phyloP scores from a whole-genome alignment of 2,113 vertebrate genomes.

The Brevimyrus niger region DNA sequence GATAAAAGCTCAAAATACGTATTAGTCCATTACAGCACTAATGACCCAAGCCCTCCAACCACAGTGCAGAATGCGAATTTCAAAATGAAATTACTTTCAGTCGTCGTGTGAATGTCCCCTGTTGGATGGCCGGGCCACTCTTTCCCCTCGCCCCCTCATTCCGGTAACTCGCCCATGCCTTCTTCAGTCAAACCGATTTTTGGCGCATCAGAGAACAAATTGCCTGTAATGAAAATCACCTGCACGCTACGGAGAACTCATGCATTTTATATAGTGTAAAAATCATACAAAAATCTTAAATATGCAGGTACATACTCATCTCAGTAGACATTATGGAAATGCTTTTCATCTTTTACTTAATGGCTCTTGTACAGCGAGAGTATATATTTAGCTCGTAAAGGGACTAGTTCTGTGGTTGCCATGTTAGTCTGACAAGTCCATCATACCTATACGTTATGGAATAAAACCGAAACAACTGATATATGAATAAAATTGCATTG shows the following conservation, averaged over 20 bases:
- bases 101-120: neutral
- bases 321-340: neutral
- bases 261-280: neutral
- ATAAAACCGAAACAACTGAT: neutral
- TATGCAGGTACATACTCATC: neutral
- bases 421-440: neutral
- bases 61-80: neutral
- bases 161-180: neutral
- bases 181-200: neutral
- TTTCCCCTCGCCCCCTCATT: neutral
- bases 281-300: neutral
- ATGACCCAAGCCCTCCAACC: neutral
- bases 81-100: neutral
- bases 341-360: neutral
- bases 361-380: neutral
- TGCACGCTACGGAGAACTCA: neutral
- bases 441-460: neutral
- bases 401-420: neutral
- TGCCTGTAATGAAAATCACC: neutral
- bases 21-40: neutral
- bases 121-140: neutral
- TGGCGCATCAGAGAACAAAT: neutral
- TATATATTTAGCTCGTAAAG: neutral
- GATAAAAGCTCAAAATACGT: neutral
- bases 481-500: neutral